Percentiles rank a stretch among this genome's conserved stretches.
Evolutionary conservation across 2,113 vertebrate genomes (phyloP).

Genomic region (Cyprinodon brontotheroides): DNA sequence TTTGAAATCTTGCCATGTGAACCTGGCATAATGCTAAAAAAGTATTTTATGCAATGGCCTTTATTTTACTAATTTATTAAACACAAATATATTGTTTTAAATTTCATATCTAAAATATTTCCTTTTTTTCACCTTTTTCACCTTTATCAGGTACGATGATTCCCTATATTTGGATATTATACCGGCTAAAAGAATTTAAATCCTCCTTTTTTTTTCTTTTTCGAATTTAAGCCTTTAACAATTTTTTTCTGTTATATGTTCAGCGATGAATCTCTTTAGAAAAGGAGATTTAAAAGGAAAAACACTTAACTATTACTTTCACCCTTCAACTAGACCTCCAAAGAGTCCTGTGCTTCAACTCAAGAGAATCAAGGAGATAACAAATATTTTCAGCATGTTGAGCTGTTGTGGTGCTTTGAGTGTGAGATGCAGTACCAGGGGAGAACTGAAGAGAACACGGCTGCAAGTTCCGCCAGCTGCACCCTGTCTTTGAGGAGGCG

Average conservation of each 20-base stretch:
- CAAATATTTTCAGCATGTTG: conserved; percentile 70
- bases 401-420: conserved; percentile 65
- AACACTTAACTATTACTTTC: conserved; percentile 39
- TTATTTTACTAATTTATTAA: no score
- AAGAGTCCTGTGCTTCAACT: conserved; percentile 62
- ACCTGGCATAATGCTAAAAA: no score
- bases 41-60: no score
- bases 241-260: neutral
- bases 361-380: conserved; percentile 62
- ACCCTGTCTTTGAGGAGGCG: conserved; percentile 90
- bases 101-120: no score
- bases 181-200: neutral
- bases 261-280: conserved; percentile 29
- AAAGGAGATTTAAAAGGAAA: conserved; percentile 37
- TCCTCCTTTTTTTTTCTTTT: no score
- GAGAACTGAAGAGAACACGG: conserved; percentile 79
- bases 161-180: neutral
- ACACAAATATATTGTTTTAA: no score
- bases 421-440: conserved; percentile 64
- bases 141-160: neutral
- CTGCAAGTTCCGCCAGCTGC: conserved; percentile 94
- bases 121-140: no score
- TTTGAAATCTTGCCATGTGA: no score
- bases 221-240: neutral
- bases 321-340: conserved; percentile 35